Evolutionary conservation across 2,113 vertebrate genomes (phyloP).

Genomic region (Pagrus major): DNA sequence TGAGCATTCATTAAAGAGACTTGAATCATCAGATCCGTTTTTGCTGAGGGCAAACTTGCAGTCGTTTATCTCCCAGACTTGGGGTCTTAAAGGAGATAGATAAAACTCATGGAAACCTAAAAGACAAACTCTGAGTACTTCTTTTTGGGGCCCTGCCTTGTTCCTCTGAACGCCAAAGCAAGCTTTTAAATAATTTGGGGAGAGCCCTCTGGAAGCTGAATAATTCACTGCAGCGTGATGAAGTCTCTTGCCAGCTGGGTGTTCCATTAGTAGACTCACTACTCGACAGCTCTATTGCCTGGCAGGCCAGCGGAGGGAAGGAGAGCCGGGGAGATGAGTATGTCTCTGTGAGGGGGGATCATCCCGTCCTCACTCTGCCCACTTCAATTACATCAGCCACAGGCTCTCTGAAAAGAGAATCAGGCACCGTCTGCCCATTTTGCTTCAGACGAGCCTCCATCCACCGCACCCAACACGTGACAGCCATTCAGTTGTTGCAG

Average conservation of each 20-base stretch:
- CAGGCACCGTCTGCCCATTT: constrained; percentile 56
- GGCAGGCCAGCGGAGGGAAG: constrained; percentile 49
- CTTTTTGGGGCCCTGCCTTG: constrained; percentile 33
- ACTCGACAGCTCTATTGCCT: constrained; percentile 69
- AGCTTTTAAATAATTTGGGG: constrained; percentile 84
- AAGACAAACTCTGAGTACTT: constrained; percentile 54
- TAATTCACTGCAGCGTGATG: constrained; percentile 83
- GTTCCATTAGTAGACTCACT: constrained; percentile 78
- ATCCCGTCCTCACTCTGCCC: constrained; percentile 73
- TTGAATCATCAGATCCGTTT: constrained; percentile 38
- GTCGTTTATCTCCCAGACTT: constrained; percentile 39
- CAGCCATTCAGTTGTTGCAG: constrained; percentile 37
- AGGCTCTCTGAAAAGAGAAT: constrained; percentile 61
- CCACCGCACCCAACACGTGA: constrained; percentile 55
- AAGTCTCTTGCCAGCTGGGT: constrained; percentile 79
- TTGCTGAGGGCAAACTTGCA: constrained; percentile 25
- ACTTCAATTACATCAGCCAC: constrained; percentile 79
- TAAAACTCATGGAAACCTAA: constrained; percentile 47
- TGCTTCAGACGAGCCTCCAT: constrained; percentile 35
- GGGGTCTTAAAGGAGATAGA: constrained; percentile 21
- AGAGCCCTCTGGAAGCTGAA: constrained; percentile 80
- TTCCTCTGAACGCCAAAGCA: constrained; percentile 48
- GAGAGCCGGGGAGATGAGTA: constrained; percentile 46
- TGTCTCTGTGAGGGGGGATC: constrained; percentile 47
- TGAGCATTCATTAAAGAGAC: constrained; percentile 33